These are phyloP conservation scores for Hemichromis elongatus DNA, from an alignment of 2,113 vertebrate genomes.

Conservation along the genomic window DNA sequence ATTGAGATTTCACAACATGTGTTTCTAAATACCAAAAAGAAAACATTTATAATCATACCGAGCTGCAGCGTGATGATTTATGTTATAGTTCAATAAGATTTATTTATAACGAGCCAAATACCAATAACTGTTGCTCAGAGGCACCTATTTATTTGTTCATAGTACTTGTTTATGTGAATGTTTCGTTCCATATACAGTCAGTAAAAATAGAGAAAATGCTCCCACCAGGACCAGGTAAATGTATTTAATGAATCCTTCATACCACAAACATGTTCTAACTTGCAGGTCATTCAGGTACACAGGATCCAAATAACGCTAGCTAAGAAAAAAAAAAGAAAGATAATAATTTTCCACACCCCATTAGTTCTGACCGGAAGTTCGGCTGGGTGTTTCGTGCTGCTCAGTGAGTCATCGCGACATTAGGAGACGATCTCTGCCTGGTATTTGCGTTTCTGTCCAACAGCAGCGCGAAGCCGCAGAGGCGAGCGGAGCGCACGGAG, in stretches of 20 bases:
- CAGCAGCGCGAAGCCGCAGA: neutral
- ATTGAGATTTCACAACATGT: neutral
- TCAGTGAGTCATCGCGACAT: accelerated
- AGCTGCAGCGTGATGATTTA: neutral
- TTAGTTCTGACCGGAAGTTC: neutral
- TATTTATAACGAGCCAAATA: neutral
- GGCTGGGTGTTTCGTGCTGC: accelerated
- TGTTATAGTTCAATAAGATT: neutral
- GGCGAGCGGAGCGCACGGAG: neutral
- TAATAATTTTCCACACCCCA: neutral
- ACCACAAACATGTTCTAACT: neutral
- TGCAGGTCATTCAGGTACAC: neutral
- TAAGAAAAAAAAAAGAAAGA: neutral
- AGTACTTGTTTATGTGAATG: neutral
- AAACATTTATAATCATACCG: neutral
- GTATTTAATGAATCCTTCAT: neutral
- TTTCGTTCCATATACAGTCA: too few species aligned
- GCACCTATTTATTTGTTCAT: neutral
- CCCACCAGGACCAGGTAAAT: too few species aligned
- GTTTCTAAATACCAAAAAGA: neutral
- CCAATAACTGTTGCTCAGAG: neutral
- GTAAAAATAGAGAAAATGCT: too few species aligned
- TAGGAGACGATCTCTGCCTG: neutral
- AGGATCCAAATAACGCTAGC: neutral
- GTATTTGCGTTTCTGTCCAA: neutral